Evolutionary conservation across 1,140 invertebrate species (phyloP).

Genomic region (Metopolophium dirhodum): DNA sequence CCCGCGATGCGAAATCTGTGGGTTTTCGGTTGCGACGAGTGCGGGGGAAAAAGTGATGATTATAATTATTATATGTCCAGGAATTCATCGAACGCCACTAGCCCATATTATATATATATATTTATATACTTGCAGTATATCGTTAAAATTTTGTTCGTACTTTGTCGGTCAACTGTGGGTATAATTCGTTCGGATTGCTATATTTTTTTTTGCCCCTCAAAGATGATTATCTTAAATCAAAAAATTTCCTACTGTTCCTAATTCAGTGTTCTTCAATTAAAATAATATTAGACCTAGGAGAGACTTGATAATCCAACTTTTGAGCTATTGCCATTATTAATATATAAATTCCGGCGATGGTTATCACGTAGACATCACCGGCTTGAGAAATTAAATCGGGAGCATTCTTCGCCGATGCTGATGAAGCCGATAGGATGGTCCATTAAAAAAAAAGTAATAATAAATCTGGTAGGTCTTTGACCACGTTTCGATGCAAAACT

Average conservation of each 20-base stretch:
- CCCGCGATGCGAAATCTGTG: not conserved
- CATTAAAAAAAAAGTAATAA: conserved; percentile 51
- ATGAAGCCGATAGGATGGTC: conserved; percentile 44
- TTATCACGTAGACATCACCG: not conserved
- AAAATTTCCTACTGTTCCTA: conserved; percentile 23
- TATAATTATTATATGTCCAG: not conserved
- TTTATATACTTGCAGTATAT: not conserved
- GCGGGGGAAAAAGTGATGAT: not conserved
- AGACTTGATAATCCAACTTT: conserved; percentile 21
- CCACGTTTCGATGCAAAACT: conserved; percentile 45
- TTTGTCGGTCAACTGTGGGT: conserved; percentile 13
- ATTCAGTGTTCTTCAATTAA: conserved; percentile 34
- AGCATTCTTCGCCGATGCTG: conserved; percentile 42
- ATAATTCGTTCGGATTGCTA: not conserved
- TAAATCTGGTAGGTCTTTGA: conserved; percentile 41
- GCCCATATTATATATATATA: not conserved
- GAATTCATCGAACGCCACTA: not conserved
- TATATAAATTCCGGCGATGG: conserved; percentile 37
- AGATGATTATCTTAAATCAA: conserved; percentile 15
- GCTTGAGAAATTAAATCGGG: conserved; percentile 42
- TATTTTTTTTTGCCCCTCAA: not conserved
- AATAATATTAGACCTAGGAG: not conserved
- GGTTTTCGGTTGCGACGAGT: not conserved
- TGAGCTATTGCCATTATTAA: conserved; percentile 44
- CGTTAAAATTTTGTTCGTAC: not conserved